Conservation (phyloP, 2,113 vertebrate genomes). For the Eira barbara region DNA sequence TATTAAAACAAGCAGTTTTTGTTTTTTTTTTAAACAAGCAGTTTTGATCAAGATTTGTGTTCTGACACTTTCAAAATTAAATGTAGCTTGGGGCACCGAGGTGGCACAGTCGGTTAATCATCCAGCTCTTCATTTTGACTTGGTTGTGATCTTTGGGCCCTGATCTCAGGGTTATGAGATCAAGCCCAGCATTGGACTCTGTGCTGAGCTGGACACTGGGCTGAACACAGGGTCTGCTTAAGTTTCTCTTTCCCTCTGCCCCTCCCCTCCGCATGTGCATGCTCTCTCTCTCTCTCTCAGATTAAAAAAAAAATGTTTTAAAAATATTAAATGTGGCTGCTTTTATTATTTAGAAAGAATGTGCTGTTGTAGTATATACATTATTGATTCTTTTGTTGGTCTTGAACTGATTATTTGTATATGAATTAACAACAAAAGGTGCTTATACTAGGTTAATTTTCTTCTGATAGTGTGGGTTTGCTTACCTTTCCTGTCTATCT, state of each 20-base stretch:
- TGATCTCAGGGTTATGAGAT: background rate
- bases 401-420: background rate
- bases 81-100: background rate
- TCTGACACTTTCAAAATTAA: background rate
- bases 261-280: background rate
- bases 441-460: background rate
- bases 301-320: background rate
- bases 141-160: background rate
- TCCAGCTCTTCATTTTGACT: background rate
- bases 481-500: background rate
- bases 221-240: too few species aligned
- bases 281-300: background rate
- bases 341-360: conserved; percentile 21
- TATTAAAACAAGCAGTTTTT: background rate
- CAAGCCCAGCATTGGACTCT: background rate
- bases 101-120: background rate
- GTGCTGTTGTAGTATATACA: background rate
- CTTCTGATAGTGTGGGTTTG: background rate
- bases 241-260: background rate
- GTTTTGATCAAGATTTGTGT: background rate
- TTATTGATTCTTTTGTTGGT: background rate
- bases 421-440: background rate
- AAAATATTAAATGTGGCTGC: background rate
- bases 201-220: too few species aligned
- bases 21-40: background rate